Conservation (phyloP, 2,797 vertebrate species). For the Heterohyrax brucei region DNA sequence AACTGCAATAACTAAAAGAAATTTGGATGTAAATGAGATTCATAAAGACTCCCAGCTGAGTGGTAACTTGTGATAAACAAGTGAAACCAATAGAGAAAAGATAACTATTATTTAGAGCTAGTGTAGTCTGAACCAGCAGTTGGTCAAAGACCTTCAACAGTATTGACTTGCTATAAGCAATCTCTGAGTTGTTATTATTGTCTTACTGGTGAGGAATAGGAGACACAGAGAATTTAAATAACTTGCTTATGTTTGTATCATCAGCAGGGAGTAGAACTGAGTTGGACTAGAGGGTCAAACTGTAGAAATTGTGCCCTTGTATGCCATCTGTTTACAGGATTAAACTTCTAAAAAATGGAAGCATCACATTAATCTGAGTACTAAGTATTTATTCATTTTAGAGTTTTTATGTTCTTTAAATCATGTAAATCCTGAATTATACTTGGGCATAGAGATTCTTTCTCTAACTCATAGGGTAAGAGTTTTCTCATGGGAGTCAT, state of each 20-base stretch:
- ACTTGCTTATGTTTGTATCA: background rate
- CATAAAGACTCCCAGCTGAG: slow-evolving; percentile 7
- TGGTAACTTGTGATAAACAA: background rate
- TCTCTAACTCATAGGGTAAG: background rate
- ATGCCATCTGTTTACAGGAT: background rate
- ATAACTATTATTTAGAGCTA: slow-evolving; percentile 9
- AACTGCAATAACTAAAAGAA: background rate
- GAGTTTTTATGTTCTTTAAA: slow-evolving; percentile 22
- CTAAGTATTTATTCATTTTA: background rate
- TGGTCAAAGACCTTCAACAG: background rate
- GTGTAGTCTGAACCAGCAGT: background rate
- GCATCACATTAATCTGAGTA: background rate
- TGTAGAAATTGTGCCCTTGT: background rate
- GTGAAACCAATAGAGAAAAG: background rate
- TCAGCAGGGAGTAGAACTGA: background rate
- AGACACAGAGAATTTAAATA: background rate
- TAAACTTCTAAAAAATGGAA: background rate
- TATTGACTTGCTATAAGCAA: background rate
- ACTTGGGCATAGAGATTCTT: background rate
- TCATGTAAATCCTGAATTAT: background rate
- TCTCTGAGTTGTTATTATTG: background rate
- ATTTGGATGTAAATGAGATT: background rate
- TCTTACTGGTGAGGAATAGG: background rate
- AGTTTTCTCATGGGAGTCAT: background rate
- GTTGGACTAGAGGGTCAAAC: background rate